A percentile compares a stretch with the other conserved stretches of the same genome.
Conservation (phyloP, 2,113 vertebrate genomes). For the Halcyon senegalensis region DNA sequence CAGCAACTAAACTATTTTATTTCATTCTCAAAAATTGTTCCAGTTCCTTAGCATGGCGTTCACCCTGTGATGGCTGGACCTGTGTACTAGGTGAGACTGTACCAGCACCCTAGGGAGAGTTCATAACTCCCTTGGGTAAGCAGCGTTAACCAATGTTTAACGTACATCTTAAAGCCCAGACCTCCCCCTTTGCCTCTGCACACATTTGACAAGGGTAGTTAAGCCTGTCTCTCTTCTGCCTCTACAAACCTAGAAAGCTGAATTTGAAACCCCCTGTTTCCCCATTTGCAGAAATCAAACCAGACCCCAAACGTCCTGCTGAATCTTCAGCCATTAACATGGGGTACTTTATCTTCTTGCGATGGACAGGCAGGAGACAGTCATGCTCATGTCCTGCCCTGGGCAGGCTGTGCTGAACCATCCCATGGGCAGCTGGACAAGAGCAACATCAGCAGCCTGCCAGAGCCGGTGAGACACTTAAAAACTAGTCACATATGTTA, state of each 20-base stretch:
- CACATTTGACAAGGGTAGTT: not conserved
- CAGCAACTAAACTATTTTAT: not conserved
- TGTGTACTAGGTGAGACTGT: not conserved
- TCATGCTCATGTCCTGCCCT: not conserved
- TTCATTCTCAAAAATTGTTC: not conserved
- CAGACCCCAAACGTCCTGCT: rapidly evolving
- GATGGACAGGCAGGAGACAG: not conserved
- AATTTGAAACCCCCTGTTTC: not conserved
- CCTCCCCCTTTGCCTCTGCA: not conserved
- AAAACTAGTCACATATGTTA: not conserved
- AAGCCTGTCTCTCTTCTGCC: not conserved
- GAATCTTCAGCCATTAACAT: not conserved
- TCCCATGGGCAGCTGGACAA: not conserved
- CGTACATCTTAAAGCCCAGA: not conserved
- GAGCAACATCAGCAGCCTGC: not conserved
- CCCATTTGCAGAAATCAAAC: not conserved
- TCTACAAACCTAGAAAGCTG: not conserved
- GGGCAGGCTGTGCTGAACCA: not conserved
- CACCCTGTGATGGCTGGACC: rapidly evolving
- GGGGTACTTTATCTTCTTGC: not conserved
- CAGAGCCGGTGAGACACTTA: not conserved
- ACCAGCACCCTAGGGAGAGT: not conserved
- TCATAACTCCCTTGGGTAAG: not conserved
- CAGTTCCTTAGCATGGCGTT: not conserved
- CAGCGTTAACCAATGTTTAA: not conserved